These are phyloP conservation scores for Ianthella basta DNA, from an alignment of 37 sponge, comb jelly and placozoan genomes.

Conservation along the genomic window DNA sequence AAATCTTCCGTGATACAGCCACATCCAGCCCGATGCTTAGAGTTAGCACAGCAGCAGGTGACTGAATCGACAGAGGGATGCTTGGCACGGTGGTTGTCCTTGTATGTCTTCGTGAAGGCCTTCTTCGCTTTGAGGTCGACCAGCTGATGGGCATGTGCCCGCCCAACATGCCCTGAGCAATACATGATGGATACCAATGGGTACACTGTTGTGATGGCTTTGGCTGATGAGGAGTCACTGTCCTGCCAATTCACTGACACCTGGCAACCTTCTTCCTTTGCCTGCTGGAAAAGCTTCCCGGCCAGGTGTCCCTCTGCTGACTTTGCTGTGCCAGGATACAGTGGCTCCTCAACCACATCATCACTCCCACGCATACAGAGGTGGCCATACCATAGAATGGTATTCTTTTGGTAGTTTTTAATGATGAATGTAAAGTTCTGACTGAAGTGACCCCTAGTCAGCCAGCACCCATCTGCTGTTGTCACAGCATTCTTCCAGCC, in stretches of 20 bases:
- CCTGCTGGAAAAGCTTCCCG: slow-evolving; percentile 6
- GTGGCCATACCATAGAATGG: no score
- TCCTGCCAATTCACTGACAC: slow-evolving; percentile 47
- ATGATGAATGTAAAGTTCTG: slow-evolving; percentile 30
- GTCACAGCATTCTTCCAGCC: slow-evolving; percentile 40
- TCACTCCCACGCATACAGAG: no score
- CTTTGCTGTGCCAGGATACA: slow-evolving; percentile 48
- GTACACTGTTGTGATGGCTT: background rate
- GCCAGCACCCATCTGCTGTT: slow-evolving; percentile 39
- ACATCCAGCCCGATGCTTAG: slow-evolving; percentile 29
- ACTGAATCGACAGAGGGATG: slow-evolving; percentile 21
- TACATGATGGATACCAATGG: slow-evolving; percentile 9
- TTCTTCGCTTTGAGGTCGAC: slow-evolving; percentile 9
- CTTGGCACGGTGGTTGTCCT: background rate
- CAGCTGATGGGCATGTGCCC: slow-evolving; percentile 26
- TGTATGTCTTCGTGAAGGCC: background rate
- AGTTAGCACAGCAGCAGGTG: slow-evolving; percentile 20
- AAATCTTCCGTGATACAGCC: slow-evolving; percentile 47
- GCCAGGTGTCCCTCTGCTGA: slow-evolving; percentile 47
- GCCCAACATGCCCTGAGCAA: slow-evolving; percentile 37
- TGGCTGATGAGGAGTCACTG: slow-evolving; percentile 39
- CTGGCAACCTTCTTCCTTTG: slow-evolving; percentile 35
- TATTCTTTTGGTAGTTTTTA: slow-evolving; percentile 16
- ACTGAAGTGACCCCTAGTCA: background rate
- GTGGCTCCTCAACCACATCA: slow-evolving; percentile 13